Percentiles rank a stretch among this genome's conserved stretches.
These are phyloP conservation scores for Tamandua tetradactyla DNA, from an alignment of 2,797 vertebrate genomes.

Conservation along the genomic window DNA sequence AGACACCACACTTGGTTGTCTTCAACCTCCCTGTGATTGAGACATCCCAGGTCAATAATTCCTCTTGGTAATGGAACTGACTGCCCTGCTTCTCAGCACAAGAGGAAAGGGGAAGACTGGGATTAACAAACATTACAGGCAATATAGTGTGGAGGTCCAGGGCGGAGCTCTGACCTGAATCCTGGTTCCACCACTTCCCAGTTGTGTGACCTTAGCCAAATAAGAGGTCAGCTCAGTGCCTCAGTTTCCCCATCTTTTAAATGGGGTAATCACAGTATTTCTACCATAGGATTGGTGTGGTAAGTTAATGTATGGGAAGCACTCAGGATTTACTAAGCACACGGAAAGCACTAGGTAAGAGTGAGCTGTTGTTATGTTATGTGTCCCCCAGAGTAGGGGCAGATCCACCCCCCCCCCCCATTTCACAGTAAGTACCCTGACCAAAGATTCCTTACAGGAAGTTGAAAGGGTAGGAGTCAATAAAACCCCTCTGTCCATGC, in stretches of 20 bases:
- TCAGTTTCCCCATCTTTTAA: neutral
- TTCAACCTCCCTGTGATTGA: neutral
- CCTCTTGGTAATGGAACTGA: neutral
- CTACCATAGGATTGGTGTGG: neutral
- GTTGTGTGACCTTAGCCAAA: neutral
- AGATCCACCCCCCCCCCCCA: neutral
- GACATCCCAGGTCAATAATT: neutral
- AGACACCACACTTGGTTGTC: neutral
- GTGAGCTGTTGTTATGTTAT: neutral
- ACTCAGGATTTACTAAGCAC: neutral
- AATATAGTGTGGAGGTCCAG: accelerated
- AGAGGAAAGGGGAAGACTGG: too few relatives aligned
- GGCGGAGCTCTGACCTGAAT: neutral
- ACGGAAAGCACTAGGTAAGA: neutral
- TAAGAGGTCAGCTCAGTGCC: neutral
- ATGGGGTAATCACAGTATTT: neutral
- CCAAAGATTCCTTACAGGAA: neutral
- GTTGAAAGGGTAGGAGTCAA: neutral
- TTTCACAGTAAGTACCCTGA: neutral
- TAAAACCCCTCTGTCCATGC: neutral
- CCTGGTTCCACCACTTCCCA: neutral
- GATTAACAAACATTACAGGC: neutral
- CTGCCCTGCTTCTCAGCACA: neutral
- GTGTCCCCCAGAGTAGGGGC: neutral
- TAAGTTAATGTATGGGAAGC: neutral